Evolutionary conservation across 2,797 vertebrate species (phyloP).

Genomic region (Gambusia yucatana): DNA sequence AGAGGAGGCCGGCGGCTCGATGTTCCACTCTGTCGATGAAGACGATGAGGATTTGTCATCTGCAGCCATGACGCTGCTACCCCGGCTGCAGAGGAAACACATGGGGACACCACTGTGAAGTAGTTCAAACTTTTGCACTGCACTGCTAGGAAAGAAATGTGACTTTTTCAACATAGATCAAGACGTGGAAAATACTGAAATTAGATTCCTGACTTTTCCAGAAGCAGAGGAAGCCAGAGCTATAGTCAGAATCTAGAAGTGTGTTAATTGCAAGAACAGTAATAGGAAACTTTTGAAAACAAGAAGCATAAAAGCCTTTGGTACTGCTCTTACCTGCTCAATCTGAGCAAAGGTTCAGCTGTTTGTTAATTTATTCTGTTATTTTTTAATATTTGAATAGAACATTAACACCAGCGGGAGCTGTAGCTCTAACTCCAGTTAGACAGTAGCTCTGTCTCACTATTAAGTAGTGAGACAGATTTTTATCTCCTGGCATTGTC

Average conservation of each 20-base stretch:
- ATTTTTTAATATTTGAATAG: neutral
- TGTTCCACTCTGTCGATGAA: conserved; percentile 85
- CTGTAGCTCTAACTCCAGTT: neutral
- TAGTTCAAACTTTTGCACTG: neutral
- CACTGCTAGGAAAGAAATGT: neutral
- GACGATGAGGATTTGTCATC: conserved; percentile 88
- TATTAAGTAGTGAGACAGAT: neutral
- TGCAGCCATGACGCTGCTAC: conserved; percentile 89
- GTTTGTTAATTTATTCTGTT: neutral
- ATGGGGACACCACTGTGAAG: neutral
- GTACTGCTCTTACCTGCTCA: neutral
- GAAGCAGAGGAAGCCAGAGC: neutral
- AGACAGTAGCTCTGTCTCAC: neutral
- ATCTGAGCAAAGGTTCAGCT: neutral
- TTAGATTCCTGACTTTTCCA: neutral
- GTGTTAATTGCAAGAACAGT: neutral
- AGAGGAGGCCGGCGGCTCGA: conserved; percentile 83
- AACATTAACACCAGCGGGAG: neutral
- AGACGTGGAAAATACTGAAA: neutral
- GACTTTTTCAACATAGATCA: neutral
- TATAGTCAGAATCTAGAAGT: neutral
- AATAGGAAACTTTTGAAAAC: neutral
- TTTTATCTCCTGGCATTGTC: neutral
- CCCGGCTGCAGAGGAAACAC: conserved; percentile 56
- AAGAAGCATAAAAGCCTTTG: neutral